A percentile compares a stretch with the other conserved stretches of the same genome.
These are phyloP conservation scores for Ips nitidus DNA, from an alignment of 1,140 invertebrate species.

Conservation along the genomic window DNA sequence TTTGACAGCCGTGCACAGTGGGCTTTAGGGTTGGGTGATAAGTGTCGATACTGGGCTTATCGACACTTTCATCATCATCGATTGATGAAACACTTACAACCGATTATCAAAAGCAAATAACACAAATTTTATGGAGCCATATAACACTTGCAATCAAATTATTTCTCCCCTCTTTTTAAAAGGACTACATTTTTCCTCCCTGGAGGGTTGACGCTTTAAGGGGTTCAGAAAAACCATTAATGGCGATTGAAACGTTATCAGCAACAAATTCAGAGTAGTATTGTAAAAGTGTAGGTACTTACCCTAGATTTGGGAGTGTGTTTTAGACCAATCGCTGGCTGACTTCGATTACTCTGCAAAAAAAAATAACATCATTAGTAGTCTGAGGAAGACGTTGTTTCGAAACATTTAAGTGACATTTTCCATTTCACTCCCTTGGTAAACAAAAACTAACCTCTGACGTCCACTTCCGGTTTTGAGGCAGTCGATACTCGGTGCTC, in stretches of 20 bases:
- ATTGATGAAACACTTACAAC: not conserved
- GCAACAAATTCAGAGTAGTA: not conserved
- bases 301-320: conserved; percentile 75
- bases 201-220: not conserved
- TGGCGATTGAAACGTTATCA: conserved; percentile 1
- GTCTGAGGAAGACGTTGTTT: not conserved
- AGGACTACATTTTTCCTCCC: not conserved
- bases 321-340: conserved; percentile 74
- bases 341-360: conserved; percentile 73
- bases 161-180: not conserved
- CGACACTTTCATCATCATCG: not conserved
- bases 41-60: too few relatives aligned
- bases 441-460: conserved; percentile 26
- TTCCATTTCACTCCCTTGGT: too few relatives aligned
- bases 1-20: too few relatives aligned
- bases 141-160: not conserved
- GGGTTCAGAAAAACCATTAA: not conserved
- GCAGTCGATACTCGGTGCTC: conserved; percentile 50
- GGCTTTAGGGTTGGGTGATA: too few relatives aligned
- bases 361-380: conserved; percentile 33
- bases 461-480: conserved; percentile 51
- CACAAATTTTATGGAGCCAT: not conserved
- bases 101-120: not conserved
- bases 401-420: not conserved
- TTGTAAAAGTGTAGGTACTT: conserved; percentile 52